Percentiles rank a stretch among this genome's conserved stretches.
Evolutionary conservation across 2,888 invertebrate genomes (phyloP).

Genomic region (Monoplex corrugatus): DNA sequence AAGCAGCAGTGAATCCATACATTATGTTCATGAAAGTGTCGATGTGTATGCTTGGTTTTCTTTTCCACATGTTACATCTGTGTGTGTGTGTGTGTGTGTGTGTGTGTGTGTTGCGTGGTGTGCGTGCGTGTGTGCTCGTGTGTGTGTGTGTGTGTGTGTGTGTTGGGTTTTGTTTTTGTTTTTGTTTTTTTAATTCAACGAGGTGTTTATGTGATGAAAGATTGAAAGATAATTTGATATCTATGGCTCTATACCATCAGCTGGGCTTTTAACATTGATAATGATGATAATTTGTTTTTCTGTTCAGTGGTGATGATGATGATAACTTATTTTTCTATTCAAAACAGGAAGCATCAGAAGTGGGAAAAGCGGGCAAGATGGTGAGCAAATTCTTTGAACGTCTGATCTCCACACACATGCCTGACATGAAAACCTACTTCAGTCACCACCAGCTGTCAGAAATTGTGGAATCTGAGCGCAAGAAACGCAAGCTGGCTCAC

Average conservation of each 20-base stretch:
- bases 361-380: constrained; percentile 74
- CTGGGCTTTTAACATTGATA: too few relatives aligned
- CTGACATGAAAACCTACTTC: constrained; percentile 64
- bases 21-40: too few relatives aligned
- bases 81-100: background rate
- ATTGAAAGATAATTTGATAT: too few relatives aligned
- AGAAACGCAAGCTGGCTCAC: constrained; percentile 10
- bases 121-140: background rate
- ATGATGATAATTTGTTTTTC: too few relatives aligned
- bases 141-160: background rate
- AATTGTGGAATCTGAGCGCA: background rate
- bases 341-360: constrained; percentile 72
- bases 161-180: background rate
- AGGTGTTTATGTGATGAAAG: too few relatives aligned
- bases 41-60: too few relatives aligned
- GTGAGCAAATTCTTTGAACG: constrained; percentile 72
- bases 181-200: too few relatives aligned
- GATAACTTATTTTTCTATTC: too few relatives aligned
- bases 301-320: too few relatives aligned
- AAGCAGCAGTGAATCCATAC: too few relatives aligned
- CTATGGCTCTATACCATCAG: too few relatives aligned
- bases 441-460: constrained; percentile 35
- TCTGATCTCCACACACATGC: constrained; percentile 72
- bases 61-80: background rate
- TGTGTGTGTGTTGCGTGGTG: background rate